These are phyloP conservation scores for Syngnathus rostellatus DNA, from an alignment of 2,797 vertebrate genomes.

Conservation along the genomic window DNA sequence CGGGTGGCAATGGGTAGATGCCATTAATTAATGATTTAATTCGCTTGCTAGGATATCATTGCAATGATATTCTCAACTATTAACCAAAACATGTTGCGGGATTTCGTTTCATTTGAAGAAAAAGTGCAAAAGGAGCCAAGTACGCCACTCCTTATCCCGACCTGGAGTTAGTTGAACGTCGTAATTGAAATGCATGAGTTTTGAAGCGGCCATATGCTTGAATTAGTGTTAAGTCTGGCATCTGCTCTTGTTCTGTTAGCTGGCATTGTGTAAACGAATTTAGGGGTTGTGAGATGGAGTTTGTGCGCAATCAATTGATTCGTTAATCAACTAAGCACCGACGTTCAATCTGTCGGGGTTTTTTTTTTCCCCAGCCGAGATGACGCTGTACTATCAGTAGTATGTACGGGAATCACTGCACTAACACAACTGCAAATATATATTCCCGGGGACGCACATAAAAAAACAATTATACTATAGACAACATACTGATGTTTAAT, in stretches of 20 bases:
- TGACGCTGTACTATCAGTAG: slow-evolving; percentile 12
- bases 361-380: slow-evolving; percentile 10
- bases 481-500: not conserved
- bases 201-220: slow-evolving; percentile 31
- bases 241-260: slow-evolving; percentile 13
- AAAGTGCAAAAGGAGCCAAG: slow-evolving; percentile 3
- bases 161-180: slow-evolving; percentile 11
- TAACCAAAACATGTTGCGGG: not conserved
- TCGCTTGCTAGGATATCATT: too few species aligned
- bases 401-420: not conserved
- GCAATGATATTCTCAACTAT: too few species aligned
- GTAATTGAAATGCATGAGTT: slow-evolving; percentile 15
- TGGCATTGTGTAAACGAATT: slow-evolving; percentile 25
- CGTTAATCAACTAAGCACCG: slow-evolving; percentile 24
- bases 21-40: too few species aligned
- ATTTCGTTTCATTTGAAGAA: not conserved
- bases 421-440: not conserved
- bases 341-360: slow-evolving; percentile 13
- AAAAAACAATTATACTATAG: not conserved
- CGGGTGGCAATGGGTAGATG: too few species aligned
- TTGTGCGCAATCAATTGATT: slow-evolving; percentile 29
- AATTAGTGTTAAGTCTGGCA: slow-evolving; percentile 29
- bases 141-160: not conserved
- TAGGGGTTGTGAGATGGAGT: slow-evolving; percentile 24
- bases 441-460: not conserved